A percentile compares a stretch with the other conserved stretches of the same genome.
Evolutionary conservation across 2,113 vertebrate genomes (phyloP).

Genomic region (Eretmochelys imbricata): DNA sequence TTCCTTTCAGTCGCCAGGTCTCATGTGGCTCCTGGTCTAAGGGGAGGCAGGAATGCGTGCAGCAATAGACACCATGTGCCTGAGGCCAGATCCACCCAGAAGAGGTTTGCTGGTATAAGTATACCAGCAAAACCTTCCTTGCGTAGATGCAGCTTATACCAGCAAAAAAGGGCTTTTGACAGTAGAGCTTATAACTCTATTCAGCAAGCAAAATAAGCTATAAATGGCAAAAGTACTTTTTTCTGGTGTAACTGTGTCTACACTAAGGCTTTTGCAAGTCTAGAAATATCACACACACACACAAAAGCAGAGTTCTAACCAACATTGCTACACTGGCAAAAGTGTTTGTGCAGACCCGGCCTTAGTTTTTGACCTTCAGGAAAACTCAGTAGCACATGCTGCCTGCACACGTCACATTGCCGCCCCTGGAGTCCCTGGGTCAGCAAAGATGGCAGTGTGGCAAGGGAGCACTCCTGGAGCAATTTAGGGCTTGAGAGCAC

Average conservation of each 20-base stretch:
- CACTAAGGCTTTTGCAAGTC: background rate
- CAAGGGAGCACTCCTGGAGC: background rate
- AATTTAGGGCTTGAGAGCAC: background rate
- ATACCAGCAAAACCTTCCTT: background rate
- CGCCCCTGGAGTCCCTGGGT: background rate
- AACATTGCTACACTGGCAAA: background rate
- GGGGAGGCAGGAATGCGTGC: background rate
- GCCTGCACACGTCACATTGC: background rate
- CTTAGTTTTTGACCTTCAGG: background rate
- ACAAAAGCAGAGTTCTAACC: background rate
- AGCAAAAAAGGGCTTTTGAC: background rate
- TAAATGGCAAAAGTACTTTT: background rate
- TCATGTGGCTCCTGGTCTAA: background rate
- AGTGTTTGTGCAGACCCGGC: too few species aligned
- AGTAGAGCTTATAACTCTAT: background rate
- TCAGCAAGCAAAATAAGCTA: background rate
- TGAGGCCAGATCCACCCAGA: background rate
- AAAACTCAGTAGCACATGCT: background rate
- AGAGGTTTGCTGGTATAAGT: background rate
- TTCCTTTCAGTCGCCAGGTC: background rate
- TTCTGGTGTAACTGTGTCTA: background rate
- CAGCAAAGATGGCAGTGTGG: background rate
- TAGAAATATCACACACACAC: background rate
- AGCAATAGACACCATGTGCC: background rate
- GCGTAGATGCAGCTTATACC: background rate